Conservation (phyloP, 2,797 vertebrate genomes). For the Corythornis leucogaster region DNA sequence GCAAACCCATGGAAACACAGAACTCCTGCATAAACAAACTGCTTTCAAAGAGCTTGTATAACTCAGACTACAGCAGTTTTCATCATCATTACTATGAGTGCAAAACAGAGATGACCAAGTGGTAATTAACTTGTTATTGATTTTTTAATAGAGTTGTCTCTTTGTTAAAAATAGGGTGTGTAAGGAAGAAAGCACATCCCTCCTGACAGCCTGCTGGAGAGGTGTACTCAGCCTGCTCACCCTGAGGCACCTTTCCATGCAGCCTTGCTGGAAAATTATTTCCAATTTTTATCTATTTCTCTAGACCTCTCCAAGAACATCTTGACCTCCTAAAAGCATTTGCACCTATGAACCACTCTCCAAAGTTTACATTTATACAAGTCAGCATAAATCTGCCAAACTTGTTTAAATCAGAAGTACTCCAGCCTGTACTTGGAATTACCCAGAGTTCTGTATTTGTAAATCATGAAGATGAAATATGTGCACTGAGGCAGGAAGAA, state of each 20-base stretch:
- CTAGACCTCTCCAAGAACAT: neutral
- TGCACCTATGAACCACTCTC: neutral
- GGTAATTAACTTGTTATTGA: neutral
- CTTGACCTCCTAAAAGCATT: neutral
- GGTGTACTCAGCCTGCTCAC: neutral
- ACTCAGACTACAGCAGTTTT: neutral
- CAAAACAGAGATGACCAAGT: neutral
- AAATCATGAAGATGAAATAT: slow-evolving; percentile 32
- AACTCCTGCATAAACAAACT: neutral
- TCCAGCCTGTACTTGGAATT: neutral
- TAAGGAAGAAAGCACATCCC: neutral
- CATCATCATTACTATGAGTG: neutral
- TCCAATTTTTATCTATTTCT: neutral
- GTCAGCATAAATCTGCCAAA: neutral
- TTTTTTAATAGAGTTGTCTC: neutral
- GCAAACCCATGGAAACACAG: neutral
- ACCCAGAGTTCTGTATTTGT: slow-evolving; percentile 37
- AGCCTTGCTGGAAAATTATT: neutral
- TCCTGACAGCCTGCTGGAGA: neutral
- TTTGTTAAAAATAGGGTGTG: neutral
- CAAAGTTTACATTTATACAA: neutral
- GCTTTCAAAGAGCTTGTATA: neutral
- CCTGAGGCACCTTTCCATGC: neutral
- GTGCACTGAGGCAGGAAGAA: slow-evolving; percentile 42
- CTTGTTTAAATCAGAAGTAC: neutral